Evolutionary conservation across 1,140 invertebrate genomes (phyloP).

Genomic region (Caerostris darwini): DNA sequence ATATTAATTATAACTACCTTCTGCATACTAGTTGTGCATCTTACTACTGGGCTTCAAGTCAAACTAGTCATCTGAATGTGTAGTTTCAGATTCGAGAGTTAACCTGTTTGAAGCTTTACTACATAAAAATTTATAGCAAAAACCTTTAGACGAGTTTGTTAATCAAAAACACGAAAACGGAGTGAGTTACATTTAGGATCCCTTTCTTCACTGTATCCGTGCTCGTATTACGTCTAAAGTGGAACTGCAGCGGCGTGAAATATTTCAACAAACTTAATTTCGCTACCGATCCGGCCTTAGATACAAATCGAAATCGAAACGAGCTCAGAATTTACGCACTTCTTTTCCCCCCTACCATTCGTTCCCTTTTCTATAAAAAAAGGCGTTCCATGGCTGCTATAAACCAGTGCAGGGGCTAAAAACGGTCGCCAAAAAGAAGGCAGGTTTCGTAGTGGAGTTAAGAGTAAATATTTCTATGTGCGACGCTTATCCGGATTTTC

Average conservation of each 20-base stretch:
- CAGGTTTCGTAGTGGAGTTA: background rate
- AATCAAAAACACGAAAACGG: too few relatives aligned
- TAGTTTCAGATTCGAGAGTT: too few relatives aligned
- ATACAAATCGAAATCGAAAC: slow-evolving; percentile 7
- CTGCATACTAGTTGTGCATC: too few relatives aligned
- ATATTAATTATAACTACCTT: too few relatives aligned
- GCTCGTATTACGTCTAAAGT: background rate
- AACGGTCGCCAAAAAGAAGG: background rate
- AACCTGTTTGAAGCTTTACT: too few relatives aligned
- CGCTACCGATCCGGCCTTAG: background rate
- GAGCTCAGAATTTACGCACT: background rate
- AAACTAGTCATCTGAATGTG: too few relatives aligned
- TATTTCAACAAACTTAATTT: slow-evolving; percentile 17
- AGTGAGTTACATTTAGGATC: background rate
- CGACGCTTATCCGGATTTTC: background rate
- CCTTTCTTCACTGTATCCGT: background rate
- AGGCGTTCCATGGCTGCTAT: background rate
- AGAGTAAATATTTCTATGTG: background rate
- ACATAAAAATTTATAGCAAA: too few relatives aligned
- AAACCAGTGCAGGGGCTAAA: background rate
- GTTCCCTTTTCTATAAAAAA: background rate
- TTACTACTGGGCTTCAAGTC: too few relatives aligned
- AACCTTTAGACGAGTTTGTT: too few relatives aligned
- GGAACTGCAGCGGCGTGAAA: background rate
- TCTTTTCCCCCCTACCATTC: background rate